Evolutionary conservation across 2,797 vertebrate species (phyloP).

Genomic region (Clarias laeviceps): DNA sequence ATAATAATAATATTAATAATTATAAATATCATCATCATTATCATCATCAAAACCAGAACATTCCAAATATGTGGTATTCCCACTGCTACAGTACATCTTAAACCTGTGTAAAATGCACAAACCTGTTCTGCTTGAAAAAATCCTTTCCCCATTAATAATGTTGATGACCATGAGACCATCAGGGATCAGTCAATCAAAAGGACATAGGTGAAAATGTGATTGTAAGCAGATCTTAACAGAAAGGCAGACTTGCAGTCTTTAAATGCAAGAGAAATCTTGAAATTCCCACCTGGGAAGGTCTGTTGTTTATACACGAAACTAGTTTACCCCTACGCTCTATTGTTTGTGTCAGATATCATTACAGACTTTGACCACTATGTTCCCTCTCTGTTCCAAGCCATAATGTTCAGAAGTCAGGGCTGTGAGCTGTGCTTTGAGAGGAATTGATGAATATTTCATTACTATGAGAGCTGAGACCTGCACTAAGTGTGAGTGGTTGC

Average conservation of each 20-base stretch:
- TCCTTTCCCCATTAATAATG: background rate
- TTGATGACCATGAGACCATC: background rate
- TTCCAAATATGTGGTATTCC: background rate
- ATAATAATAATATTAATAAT: background rate
- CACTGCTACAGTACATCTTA: background rate
- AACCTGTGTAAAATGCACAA: constrained; percentile 1
- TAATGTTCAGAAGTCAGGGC: constrained; percentile 20
- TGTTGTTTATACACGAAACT: background rate
- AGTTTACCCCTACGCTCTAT: constrained; percentile 4
- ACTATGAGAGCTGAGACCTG: constrained; percentile 32
- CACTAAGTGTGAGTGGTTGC: constrained; percentile 39
- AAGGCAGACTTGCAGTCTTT: background rate
- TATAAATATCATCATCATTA: background rate
- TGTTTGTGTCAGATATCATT: constrained; percentile 30
- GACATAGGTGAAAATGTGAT: background rate
- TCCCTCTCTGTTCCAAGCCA: background rate
- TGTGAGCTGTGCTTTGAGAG: constrained; percentile 27
- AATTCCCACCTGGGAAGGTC: background rate
- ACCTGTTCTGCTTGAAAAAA: background rate
- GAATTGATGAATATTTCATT: constrained; percentile 56
- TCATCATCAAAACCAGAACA: background rate
- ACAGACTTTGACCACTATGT: constrained; percentile 3
- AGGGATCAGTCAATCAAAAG: background rate
- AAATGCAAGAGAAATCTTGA: constrained; percentile 1
- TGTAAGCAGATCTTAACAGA: background rate